Base-by-base conservation (phyloP, 1,140 invertebrate genomes). In the Eueides isabella region DNA sequence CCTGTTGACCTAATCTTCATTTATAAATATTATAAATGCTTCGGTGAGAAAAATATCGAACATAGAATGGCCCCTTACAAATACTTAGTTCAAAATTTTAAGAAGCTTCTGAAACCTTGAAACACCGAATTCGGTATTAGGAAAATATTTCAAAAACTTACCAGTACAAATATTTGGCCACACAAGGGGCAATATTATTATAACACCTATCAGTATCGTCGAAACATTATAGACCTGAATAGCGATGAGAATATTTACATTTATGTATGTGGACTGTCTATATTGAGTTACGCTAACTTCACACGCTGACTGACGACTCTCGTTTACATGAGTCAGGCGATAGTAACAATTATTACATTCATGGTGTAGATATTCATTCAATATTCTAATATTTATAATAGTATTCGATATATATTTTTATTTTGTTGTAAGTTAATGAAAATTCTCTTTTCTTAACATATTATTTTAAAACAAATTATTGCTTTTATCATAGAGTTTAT, bases 1-100 rank as follows among this genome's bases (percentile, higher is more conserved):
- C 81, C 81, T 83, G 81, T 83, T 77, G 81, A 83, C 81, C 81
- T 83, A 81, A 81, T 72, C 67, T 66, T 67, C 38, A 64, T 69
- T 75, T 77, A 78, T 75, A 75, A 71, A 77, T 71, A 75, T 68
- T 77, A 66, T 64, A 79, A 73, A 77, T 71, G 73, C 44, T 29
- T 65, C 71, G 55, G 64, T 16, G 19, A 48, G 28, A 71, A 66
- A 71, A 14, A 61, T 70, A 61, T 71, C 26, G 14, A 64, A 55
- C 61, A 69, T 74, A 75, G 44, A 70, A 66, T 76, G 75, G 72
- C 72, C 64, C 64, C 70, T 44, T 67, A 41, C 61, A 67, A 30
- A 38, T 38, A 70, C 33, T 33, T 23, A 67, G 64, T 72, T 61
- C 48, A 69, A 28, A 64, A 48, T 35, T 35, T 55, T 65, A 67